Conservation (phyloP, 1,140 invertebrate genomes). For the Nebria ingens region DNA sequence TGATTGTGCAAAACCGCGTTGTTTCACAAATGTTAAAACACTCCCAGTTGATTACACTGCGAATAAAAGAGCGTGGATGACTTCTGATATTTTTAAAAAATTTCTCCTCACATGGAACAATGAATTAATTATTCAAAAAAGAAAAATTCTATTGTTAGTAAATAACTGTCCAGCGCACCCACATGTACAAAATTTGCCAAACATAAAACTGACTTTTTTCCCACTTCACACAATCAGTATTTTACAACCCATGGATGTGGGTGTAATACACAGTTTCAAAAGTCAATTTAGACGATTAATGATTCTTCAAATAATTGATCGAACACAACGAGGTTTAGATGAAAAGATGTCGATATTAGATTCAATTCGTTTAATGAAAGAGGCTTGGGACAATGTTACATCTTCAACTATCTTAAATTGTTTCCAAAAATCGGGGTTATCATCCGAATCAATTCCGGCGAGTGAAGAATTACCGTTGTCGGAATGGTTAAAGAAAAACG, state of each 20-base stretch:
- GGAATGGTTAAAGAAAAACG: too few species aligned
- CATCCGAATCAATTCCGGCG: too few species aligned
- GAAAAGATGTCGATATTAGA: not conserved
- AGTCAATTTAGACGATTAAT: conserved; percentile 11
- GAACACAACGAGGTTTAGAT: too few species aligned
- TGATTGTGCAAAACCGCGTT: conserved; percentile 12
- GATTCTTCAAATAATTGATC: not conserved
- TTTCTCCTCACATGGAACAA: conserved; percentile 15
- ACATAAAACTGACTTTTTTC: conserved; percentile 20
- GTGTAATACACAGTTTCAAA: conserved; percentile 20
- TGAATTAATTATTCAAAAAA: conserved; percentile 10
- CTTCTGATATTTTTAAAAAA: conserved; percentile 15
- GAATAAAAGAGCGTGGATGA: conserved; percentile 19
- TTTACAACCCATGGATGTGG: conserved; percentile 21
- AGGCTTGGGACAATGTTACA: not conserved
- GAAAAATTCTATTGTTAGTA: conserved; percentile 19
- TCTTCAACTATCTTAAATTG: not conserved
- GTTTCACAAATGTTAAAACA: conserved; percentile 9
- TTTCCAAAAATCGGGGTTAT: not conserved
- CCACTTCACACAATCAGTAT: conserved; percentile 19
- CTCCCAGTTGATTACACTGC: conserved; percentile 17
- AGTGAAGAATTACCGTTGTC: too few species aligned
- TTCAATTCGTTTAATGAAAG: not conserved
- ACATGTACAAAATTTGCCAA: conserved; percentile 15
- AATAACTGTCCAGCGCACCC: conserved; percentile 21